phyloP scores from a whole-genome alignment of 2,888 invertebrate genomes.

The Uloborus plumipes region DNA sequence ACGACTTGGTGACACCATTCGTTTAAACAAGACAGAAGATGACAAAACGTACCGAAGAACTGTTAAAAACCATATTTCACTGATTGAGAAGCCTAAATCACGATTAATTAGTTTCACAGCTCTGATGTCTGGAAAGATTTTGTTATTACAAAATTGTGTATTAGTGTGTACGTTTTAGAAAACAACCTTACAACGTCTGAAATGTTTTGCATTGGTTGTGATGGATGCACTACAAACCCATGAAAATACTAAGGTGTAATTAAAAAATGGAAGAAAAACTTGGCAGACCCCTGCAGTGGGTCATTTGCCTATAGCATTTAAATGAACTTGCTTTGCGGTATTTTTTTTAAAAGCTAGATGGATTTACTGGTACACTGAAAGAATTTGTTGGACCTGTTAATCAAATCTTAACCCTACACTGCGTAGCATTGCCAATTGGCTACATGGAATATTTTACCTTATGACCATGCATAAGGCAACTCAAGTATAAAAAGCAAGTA shows the following conservation, averaged over 20 bases:
- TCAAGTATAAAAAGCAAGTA: no score
- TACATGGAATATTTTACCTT: no score
- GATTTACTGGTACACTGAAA: no score
- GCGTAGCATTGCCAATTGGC: no score
- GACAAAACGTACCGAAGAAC: not conserved
- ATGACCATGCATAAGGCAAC: no score
- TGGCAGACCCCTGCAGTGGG: not conserved
- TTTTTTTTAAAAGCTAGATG: no score
- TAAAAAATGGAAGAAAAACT: not conserved
- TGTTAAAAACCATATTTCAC: not conserved
- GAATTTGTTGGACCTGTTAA: not conserved
- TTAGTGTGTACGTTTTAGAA: not conserved
- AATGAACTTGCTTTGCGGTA: no score
- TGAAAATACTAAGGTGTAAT: not conserved
- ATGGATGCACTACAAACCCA: not conserved
- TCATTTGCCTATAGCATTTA: no score
- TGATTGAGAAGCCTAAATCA: no score
- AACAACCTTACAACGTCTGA: not conserved
- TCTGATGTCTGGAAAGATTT: not conserved
- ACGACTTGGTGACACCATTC: not conserved
- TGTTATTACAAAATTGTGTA: not conserved
- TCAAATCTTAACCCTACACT: no score
- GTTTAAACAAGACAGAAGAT: not conserved
- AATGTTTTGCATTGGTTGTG: constrained; percentile 1
- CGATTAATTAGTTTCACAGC: not conserved